Evolutionary conservation across 2,113 vertebrate genomes (phyloP), one percentile per base, ranked within the genome.

Genomic region (Burhinus bistriatus): DNA sequence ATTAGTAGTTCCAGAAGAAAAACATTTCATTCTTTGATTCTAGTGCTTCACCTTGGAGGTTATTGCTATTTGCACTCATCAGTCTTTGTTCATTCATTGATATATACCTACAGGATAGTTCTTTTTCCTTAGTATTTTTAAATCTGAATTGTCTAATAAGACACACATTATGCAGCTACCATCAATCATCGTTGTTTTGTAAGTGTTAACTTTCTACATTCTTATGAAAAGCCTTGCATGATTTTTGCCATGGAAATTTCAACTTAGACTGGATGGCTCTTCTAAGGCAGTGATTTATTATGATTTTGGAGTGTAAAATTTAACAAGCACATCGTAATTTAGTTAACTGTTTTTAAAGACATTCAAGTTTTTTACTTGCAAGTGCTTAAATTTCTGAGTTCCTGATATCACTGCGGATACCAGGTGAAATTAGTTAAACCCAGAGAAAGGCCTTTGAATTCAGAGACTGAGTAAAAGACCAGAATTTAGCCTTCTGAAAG

Each of bases 1-100:
- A 93, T 96, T 90, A 72, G 29, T 95, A 80, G 36, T 92, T 96
- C 30, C 76, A 93, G 55, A 93, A 90, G 90, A 84, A 95, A 98
- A 96, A 95, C 61, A 90, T 65, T 96, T 86, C 49, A n/a, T 83
- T 84, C 82, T 90, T 89, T 61, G 89, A 94, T 94, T 87, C 72
- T 73, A 70, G 68, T 94, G 66, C 89, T 97, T 97, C 92, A 32
- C 58, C 84, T 83, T 89, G 58, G 84, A 94, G 61, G 71, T 96
- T 85, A 40, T 65, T 91, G 15, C 95, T 90, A 73, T 79, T 92
- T 81, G 62, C 45, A 68, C 38, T 34, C 30, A 71, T 34, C 58
- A 34, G 76, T 54, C 76, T 76, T 82, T 92, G 75, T 93, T 83
- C 10, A 1, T 36, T 87, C 51, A 21, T 58, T 90, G 49, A 54